phyloP scores from a whole-genome alignment of 2,888 invertebrate species.

The Trilocha varians region DNA sequence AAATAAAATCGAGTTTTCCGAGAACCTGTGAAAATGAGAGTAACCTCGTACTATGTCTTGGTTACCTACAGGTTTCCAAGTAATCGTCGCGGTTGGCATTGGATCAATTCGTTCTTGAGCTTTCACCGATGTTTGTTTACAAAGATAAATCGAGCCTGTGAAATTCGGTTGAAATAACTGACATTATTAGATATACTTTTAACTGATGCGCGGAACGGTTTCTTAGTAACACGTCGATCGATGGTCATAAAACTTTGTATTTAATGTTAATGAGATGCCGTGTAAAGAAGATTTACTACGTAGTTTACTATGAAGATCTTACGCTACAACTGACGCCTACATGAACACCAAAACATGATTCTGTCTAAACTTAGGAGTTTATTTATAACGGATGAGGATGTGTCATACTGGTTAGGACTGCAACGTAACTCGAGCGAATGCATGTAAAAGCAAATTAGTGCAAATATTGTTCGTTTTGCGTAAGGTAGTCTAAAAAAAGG shows the following conservation, averaged over 20 bases:
- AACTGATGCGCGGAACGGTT: no score
- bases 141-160: background rate
- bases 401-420: background rate
- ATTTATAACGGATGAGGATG: background rate
- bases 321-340: slow-evolving; percentile 5
- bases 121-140: background rate
- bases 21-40: slow-evolving; percentile 2
- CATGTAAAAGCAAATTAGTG: no score
- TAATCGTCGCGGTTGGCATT: slow-evolving; percentile 3
- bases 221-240: no score
- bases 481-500: no score
- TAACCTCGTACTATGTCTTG: slow-evolving; percentile 2
- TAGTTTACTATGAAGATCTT: slow-evolving; percentile 7
- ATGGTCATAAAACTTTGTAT: background rate
- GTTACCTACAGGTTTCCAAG: slow-evolving; percentile 1
- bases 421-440: background rate
- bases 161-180: background rate
- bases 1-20: slow-evolving; percentile 6
- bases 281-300: slow-evolving; percentile 2
- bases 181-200: background rate
- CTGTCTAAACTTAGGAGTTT: background rate
- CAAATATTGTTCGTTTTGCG: no score
- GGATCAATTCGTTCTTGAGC: slow-evolving; percentile 1
- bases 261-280: background rate
- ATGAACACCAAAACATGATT: slow-evolving; percentile 1